Percentiles rank a stretch among this genome's conserved stretches.
phyloP scores from a whole-genome alignment of 2,888 invertebrate genomes.

The Drosophila greeni region DNA sequence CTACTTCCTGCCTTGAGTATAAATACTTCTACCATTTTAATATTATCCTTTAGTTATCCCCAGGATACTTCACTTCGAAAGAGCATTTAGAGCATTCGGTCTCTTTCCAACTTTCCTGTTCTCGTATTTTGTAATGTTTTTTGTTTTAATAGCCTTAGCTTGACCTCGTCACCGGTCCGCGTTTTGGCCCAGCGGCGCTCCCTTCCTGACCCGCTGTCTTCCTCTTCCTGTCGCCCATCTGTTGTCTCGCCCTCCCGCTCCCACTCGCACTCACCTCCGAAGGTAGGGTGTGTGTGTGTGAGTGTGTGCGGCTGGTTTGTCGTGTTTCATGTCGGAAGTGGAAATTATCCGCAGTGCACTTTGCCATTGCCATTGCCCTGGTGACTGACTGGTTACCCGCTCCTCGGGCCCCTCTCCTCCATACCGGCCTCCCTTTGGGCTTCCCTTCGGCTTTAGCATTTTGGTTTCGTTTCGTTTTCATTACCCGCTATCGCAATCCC shows the following conservation, averaged over 20 bases:
- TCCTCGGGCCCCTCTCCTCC: constrained; percentile 7
- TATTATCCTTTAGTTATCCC: too few species aligned
- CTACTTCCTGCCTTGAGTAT: neutral
- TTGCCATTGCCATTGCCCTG: constrained; percentile 61
- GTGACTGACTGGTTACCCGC: constrained; percentile 50
- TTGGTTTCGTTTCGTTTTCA: constrained; percentile 69
- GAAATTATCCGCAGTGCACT: constrained; percentile 63
- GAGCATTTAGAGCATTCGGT: neutral
- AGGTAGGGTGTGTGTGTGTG: neutral
- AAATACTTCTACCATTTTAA: neutral
- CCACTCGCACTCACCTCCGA: constrained; percentile 4
- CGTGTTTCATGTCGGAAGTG: constrained; percentile 71
- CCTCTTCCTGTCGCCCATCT: constrained; percentile 40
- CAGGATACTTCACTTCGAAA: neutral
- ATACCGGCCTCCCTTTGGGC: constrained; percentile 22
- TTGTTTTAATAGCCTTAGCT: constrained; percentile 70
- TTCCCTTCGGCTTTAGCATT: constrained; percentile 44
- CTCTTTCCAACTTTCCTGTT: neutral
- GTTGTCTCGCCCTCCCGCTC: constrained; percentile 18
- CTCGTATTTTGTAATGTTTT: constrained; percentile 36
- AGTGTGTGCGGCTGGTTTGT: constrained; percentile 44
- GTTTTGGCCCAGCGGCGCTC: constrained; percentile 38
- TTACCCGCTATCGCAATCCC: constrained; percentile 60
- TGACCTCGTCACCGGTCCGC: constrained; percentile 68
- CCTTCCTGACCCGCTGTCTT: constrained; percentile 38